Evolutionary conservation across 2,797 vertebrate genomes (phyloP).

Genomic region (Micrastur ruficollis): DNA sequence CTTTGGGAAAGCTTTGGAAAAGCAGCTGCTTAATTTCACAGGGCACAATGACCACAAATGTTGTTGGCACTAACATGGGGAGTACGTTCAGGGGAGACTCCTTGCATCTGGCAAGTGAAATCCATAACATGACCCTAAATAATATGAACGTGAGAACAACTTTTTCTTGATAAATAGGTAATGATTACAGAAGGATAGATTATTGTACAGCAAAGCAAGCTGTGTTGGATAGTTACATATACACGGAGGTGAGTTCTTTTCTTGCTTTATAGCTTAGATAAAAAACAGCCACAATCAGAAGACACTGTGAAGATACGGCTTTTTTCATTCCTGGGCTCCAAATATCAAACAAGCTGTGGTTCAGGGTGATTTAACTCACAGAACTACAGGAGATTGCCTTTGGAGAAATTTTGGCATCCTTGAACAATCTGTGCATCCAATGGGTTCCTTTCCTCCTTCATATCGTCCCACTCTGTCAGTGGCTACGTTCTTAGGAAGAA

Average conservation of each 20-base stretch:
- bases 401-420: not conserved
- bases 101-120: not conserved
- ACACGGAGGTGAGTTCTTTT: not conserved
- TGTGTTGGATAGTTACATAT: not conserved
- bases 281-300: not conserved
- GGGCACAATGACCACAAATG: not conserved
- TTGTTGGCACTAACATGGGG: not conserved
- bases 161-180: not conserved
- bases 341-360: not conserved
- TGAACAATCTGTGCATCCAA: not conserved
- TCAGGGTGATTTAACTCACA: not conserved
- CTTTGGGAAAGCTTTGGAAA: not conserved
- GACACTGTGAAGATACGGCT: not conserved
- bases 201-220: not conserved
- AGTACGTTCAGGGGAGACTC: not conserved
- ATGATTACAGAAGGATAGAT: not conserved
- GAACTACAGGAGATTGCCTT: not conserved
- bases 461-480: not conserved
- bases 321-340: not conserved
- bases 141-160: not conserved
- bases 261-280: not conserved
- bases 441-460: not conserved
- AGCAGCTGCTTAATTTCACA: not conserved
- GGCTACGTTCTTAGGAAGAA: not conserved
- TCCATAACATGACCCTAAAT: not conserved